phyloP scores from a whole-genome alignment of 2,113 vertebrate species.

The Tauraco erythrolophus region DNA sequence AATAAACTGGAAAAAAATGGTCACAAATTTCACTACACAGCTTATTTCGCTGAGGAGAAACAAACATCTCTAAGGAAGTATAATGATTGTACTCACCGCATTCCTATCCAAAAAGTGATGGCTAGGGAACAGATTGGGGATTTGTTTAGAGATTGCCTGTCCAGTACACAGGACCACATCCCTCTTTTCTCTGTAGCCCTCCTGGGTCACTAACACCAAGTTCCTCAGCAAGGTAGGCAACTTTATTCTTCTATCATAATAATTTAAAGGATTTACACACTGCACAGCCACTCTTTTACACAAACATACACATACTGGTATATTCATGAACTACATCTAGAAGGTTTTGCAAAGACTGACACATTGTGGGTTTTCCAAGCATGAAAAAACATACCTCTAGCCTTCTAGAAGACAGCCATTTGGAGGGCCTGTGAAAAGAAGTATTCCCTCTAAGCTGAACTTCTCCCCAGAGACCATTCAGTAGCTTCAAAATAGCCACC shows the following conservation, averaged over 20 bases:
- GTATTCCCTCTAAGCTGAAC: constrained; percentile 53
- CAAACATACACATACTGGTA: constrained; percentile 78
- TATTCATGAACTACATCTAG: constrained; percentile 80
- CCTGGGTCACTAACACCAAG: constrained; percentile 85
- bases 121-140: neutral
- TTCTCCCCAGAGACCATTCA: constrained; percentile 59
- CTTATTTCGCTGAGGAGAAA: neutral
- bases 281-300: constrained; percentile 87
- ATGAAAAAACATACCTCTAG: constrained; percentile 4
- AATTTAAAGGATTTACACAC: constrained; percentile 94
- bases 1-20: neutral
- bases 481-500: constrained; percentile 7
- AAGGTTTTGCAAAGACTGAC: constrained; percentile 63
- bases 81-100: neutral
- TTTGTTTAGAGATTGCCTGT: neutral
- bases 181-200: constrained; percentile 51
- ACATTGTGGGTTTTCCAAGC: constrained; percentile 43
- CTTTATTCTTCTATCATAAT: constrained; percentile 91
- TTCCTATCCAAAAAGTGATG: neutral
- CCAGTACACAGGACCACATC: rapidly evolving
- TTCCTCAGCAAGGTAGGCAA: constrained; percentile 83
- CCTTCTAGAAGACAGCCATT: constrained; percentile 62
- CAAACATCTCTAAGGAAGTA: neutral
- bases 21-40: neutral
- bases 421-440: constrained; percentile 63